Evolutionary conservation across 1,140 invertebrate genomes (phyloP).

Genomic region (Zaprionus nigranus): DNA sequence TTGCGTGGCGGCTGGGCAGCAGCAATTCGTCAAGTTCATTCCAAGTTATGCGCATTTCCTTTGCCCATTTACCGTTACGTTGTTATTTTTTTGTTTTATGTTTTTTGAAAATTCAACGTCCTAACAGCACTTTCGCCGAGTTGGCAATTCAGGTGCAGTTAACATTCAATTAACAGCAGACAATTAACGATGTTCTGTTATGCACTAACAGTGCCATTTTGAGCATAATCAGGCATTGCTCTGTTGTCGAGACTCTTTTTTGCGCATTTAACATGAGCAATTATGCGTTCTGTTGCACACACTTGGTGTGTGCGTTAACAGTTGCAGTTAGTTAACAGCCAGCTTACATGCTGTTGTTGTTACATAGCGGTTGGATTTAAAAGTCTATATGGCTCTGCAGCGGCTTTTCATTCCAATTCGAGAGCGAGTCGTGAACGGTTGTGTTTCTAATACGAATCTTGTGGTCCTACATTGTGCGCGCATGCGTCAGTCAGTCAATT

Average conservation of each 20-base stretch:
- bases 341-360: slow-evolving; percentile 19
- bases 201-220: background rate
- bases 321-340: background rate
- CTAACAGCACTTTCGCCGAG: slow-evolving; percentile 65
- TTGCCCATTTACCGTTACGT: slow-evolving; percentile 76
- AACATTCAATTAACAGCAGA: slow-evolving; percentile 5
- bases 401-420: slow-evolving; percentile 69
- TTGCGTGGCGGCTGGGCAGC: slow-evolving; percentile 43
- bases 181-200: background rate
- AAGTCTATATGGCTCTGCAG: slow-evolving; percentile 54
- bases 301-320: background rate
- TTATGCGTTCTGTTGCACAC: background rate
- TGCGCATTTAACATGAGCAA: slow-evolving; percentile 2
- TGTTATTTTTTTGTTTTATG: slow-evolving; percentile 19
- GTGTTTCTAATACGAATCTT: slow-evolving; percentile 44
- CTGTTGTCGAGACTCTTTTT: background rate
- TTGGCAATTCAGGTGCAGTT: slow-evolving; percentile 5
- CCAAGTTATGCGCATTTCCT: slow-evolving; percentile 81
- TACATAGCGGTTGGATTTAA: slow-evolving; percentile 48
- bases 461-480: slow-evolving; percentile 51
- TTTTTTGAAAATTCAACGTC: slow-evolving; percentile 49
- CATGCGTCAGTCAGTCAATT: slow-evolving; percentile 49
- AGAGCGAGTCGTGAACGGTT: slow-evolving; percentile 72
- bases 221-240: background rate
- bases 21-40: slow-evolving; percentile 76